Conservation (phyloP, 2,113 vertebrate species). For the Burhinus oedicnemus region DNA sequence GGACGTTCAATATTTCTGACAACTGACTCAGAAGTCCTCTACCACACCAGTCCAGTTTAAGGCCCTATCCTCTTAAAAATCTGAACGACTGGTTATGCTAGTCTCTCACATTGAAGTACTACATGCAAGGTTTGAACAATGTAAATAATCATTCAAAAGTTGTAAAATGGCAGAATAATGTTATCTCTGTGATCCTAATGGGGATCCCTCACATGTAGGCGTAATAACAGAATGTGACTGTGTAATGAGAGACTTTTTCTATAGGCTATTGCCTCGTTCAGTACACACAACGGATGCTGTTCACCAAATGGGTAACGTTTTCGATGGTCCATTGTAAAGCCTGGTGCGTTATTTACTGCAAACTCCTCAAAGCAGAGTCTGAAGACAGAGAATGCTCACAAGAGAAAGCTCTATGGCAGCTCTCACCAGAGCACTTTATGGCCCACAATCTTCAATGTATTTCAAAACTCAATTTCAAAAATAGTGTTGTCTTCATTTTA, state of each 20-base stretch:
- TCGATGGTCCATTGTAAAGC: background rate
- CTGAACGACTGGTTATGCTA: background rate
- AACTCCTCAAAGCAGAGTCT: background rate
- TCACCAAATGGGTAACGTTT: background rate
- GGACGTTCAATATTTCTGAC: background rate
- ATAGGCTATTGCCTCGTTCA: background rate
- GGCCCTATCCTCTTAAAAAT: background rate
- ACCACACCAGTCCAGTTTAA: background rate
- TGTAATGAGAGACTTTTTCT: background rate
- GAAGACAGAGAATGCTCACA: background rate
- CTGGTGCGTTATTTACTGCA: background rate
- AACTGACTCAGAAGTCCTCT: background rate
- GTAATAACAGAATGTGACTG: background rate
- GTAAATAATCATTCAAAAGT: background rate
- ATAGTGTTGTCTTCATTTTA: accelerated
- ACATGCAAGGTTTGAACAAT: background rate
- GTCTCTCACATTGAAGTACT: background rate
- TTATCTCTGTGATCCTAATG: background rate
- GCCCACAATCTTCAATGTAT: background rate
- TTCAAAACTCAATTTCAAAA: background rate
- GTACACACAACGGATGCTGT: background rate
- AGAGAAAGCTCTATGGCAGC: background rate
- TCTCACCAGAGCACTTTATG: background rate
- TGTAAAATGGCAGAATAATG: background rate
- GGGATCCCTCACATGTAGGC: background rate